A percentile compares a stretch with the other conserved stretches of the same genome.
Conservation (phyloP, 2,888 invertebrate species). For the Phyto melanocephala region DNA sequence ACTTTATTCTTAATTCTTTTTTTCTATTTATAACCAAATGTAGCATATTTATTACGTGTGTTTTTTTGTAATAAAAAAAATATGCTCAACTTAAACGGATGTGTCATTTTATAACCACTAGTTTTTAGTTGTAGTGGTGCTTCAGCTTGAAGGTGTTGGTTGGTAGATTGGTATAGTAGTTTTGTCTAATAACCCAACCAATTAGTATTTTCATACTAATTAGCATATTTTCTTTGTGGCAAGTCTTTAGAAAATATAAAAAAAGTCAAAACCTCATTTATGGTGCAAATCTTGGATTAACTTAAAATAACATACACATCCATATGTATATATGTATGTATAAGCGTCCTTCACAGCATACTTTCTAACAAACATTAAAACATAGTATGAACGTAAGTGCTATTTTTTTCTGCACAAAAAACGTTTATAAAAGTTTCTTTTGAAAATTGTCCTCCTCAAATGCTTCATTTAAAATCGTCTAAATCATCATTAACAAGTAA, state of each 20-base stretch:
- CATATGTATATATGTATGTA: not conserved
- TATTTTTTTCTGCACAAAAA: no score
- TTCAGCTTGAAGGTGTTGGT: conserved; percentile 47
- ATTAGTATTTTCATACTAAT: conserved; percentile 56
- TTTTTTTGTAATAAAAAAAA: no score
- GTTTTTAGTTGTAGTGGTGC: conserved; percentile 35
- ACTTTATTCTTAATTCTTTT: no score
- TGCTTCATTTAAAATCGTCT: conserved; percentile 52
- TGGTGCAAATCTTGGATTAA: not conserved
- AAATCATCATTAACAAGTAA: conserved; percentile 53
- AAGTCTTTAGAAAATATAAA: not conserved
- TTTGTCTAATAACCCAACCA: conserved; percentile 58
- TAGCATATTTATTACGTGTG: no score
- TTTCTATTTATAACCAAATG: no score
- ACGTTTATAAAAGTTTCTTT: conserved; percentile 40
- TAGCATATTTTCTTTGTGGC: conserved; percentile 52
- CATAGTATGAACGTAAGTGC: not conserved
- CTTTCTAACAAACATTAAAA: not conserved
- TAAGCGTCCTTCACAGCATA: conserved; percentile 16
- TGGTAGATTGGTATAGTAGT: not conserved
- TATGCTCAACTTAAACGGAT: conserved; percentile 37
- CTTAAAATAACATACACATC: conserved; percentile 21
- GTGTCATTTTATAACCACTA: conserved; percentile 48
- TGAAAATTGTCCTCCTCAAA: conserved; percentile 16
- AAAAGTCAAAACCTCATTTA: not conserved